Evolutionary conservation across 2,113 vertebrate genomes (phyloP).

Genomic region (Leucosticte australis): DNA sequence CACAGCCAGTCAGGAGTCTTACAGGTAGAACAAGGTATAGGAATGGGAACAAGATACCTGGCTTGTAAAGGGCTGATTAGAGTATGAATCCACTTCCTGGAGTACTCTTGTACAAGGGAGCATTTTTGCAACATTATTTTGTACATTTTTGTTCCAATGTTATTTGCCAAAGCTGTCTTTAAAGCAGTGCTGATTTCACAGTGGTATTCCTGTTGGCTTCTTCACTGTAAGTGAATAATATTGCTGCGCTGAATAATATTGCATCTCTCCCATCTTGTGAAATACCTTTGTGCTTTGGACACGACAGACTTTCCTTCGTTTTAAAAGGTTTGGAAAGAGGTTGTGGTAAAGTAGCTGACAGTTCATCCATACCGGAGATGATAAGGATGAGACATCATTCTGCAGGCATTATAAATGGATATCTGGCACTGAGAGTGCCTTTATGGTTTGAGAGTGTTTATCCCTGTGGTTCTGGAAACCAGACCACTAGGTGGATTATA

Average conservation of each 20-base stretch:
- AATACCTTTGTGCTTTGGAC: background rate
- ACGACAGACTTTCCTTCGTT: background rate
- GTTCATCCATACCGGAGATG: slow-evolving; percentile 28
- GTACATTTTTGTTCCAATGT: background rate
- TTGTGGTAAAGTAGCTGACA: slow-evolving; percentile 23
- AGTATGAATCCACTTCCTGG: no score
- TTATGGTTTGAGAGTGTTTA: slow-evolving; percentile 23
- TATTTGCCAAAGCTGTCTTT: background rate
- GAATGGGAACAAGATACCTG: background rate
- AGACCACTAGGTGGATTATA: slow-evolving; percentile 12
- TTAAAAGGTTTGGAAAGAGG: slow-evolving; percentile 17
- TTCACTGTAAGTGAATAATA: background rate
- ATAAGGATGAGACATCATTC: slow-evolving; percentile 14
- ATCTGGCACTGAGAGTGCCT: slow-evolving; percentile 14
- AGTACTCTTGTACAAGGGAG: background rate
- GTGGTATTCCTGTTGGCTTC: background rate
- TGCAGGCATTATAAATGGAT: slow-evolving; percentile 20
- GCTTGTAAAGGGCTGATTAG: background rate
- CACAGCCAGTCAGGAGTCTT: rapidly evolving
- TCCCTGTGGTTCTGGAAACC: slow-evolving; percentile 27
- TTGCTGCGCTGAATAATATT: background rate
- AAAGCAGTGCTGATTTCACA: background rate
- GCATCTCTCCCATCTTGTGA: background rate
- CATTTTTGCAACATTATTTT: background rate
- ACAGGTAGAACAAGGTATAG: background rate